These are phyloP conservation scores for Brenthis hecate DNA, from an alignment of 2,888 invertebrate genomes.

Conservation along the genomic window DNA sequence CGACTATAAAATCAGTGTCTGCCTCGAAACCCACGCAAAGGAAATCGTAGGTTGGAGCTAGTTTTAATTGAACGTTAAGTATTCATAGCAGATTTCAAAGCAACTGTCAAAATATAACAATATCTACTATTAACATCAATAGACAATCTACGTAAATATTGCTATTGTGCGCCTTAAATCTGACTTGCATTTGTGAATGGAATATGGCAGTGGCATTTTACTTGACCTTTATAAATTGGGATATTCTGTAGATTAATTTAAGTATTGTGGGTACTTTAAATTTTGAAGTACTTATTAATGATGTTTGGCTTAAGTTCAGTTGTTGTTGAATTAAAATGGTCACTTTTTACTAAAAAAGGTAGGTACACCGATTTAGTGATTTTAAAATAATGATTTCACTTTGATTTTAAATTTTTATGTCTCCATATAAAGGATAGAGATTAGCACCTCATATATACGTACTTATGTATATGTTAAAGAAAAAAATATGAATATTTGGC, in stretches of 20 bases:
- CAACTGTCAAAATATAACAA: slow-evolving; percentile 22
- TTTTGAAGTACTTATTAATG: slow-evolving; percentile 3
- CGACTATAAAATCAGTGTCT: slow-evolving; percentile 6
- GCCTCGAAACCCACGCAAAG: slow-evolving; percentile 22
- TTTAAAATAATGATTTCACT: too few species aligned
- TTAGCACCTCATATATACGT: too few species aligned
- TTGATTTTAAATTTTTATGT: too few species aligned
- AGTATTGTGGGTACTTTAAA: not conserved
- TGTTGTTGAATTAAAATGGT: too few species aligned
- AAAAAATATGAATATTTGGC: too few species aligned
- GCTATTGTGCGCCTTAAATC: slow-evolving; percentile 4
- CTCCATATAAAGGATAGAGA: too few species aligned
- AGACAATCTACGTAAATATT: slow-evolving; percentile 7
- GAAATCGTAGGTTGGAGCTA: slow-evolving; percentile 25
- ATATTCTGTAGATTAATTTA: slow-evolving; percentile 3
- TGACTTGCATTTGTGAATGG: not conserved
- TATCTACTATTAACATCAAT: slow-evolving; percentile 4
- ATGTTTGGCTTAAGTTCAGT: not conserved
- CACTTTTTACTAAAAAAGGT: too few species aligned
- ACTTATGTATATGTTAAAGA: too few species aligned
- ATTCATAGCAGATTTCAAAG: slow-evolving; percentile 7
- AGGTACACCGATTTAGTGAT: too few species aligned
- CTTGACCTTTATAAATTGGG: slow-evolving; percentile 1
- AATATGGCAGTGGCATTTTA: slow-evolving; percentile 8
- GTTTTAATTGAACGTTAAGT: slow-evolving; percentile 17